phyloP scores from a whole-genome alignment of 92 coral and sea anemone genomes.

The Actinostola sp. region DNA sequence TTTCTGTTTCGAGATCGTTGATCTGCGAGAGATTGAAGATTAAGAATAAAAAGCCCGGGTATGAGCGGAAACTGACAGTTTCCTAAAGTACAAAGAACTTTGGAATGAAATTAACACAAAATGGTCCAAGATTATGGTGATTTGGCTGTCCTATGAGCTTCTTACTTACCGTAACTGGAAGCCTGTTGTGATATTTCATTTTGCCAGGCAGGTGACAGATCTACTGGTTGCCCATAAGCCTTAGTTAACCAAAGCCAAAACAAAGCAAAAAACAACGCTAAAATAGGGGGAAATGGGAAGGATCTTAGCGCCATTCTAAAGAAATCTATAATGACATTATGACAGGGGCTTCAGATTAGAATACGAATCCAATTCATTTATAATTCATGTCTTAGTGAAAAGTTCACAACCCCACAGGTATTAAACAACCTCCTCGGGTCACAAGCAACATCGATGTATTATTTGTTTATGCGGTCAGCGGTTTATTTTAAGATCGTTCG shows the following conservation, averaged over 20 bases:
- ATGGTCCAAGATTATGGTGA: neutral
- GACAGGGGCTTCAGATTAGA: too few species aligned
- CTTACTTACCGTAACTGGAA: conserved; percentile 63
- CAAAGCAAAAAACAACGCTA: neutral
- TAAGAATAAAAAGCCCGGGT: too few species aligned
- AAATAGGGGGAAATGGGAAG: neutral
- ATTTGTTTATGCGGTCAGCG: conserved; percentile 10
- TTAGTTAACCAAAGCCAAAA: neutral
- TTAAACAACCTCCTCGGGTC: neutral
- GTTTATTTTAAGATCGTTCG: neutral
- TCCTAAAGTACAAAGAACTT: too few species aligned
- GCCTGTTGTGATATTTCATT: conserved; percentile 55
- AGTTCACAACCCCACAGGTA: neutral
- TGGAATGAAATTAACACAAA: neutral
- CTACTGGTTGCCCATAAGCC: conserved; percentile 34
- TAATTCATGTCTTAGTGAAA: conserved; percentile 3
- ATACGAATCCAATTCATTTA: neutral
- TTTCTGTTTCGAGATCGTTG: too few species aligned
- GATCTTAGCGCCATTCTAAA: neutral
- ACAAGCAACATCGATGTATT: neutral
- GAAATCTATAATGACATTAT: too few species aligned
- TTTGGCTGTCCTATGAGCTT: neutral
- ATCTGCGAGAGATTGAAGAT: too few species aligned
- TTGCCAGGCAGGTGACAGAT: conserved; percentile 62
- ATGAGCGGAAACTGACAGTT: neutral